A percentile compares a stretch with the other conserved stretches of the same genome.
These are phyloP conservation scores for Diprion similis DNA, from an alignment of 1,140 invertebrate species.

Conservation along the genomic window DNA sequence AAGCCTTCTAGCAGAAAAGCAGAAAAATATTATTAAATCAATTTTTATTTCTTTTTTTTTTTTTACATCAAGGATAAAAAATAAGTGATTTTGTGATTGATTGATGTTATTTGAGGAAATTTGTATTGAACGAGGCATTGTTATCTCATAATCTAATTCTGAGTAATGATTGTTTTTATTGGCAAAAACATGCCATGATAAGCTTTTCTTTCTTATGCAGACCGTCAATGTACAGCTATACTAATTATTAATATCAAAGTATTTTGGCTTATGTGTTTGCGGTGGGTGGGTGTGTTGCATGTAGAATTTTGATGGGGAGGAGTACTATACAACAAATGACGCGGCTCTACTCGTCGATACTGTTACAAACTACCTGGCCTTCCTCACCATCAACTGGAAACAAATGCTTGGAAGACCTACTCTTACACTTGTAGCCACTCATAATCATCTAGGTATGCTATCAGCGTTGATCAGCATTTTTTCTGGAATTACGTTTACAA, in stretches of 20 bases:
- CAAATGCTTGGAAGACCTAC: constrained; percentile 89
- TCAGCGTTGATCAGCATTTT: not conserved
- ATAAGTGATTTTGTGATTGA: not conserved
- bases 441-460: constrained; percentile 78
- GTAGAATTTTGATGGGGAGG: constrained; percentile 91
- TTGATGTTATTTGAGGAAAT: not conserved
- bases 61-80: too few species aligned
- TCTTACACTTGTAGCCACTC: constrained; percentile 81
- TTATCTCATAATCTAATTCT: too few species aligned
- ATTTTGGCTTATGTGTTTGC: constrained; percentile 40
- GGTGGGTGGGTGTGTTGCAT: constrained; percentile 58
- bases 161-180: too few species aligned
- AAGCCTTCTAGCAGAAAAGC: not conserved
- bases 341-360: constrained; percentile 86
- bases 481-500: not conserved
- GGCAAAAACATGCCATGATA: too few species aligned
- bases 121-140: too few species aligned
- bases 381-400: constrained; percentile 93
- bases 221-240: too few species aligned
- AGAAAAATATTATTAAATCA: too few species aligned
- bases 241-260: not conserved
- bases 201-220: too few species aligned
- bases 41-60: too few species aligned
- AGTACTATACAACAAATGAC: constrained; percentile 93
- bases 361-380: constrained; percentile 87